Percentiles rank a stretch among this genome's conserved stretches.
Conservation (phyloP, 1,140 invertebrate genomes). For the Hylaeus anthracinus region DNA sequence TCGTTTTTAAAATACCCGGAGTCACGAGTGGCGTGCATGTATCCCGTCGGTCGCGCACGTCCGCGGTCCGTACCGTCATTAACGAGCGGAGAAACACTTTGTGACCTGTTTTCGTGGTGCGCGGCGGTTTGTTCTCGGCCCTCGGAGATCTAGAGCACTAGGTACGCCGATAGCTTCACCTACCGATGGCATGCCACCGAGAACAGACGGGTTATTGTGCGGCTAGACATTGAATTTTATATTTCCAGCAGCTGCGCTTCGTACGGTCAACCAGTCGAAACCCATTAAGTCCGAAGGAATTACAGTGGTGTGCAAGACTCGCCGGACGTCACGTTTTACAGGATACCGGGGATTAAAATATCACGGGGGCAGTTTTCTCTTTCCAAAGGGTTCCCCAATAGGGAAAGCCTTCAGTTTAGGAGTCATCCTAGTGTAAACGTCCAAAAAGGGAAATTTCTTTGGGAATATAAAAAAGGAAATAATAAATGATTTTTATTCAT, state of each 20-base stretch:
- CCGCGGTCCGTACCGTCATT: slow-evolving; percentile 37
- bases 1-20: slow-evolving; percentile 70
- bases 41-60: background rate
- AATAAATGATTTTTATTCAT: no score
- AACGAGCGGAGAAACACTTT: slow-evolving; percentile 47
- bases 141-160: slow-evolving; percentile 34
- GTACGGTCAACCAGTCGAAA: background rate
- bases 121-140: slow-evolving; percentile 9
- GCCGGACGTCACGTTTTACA: background rate
- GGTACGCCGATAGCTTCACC: slow-evolving; percentile 22
- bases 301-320: background rate
- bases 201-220: slow-evolving; percentile 18
- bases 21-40: slow-evolving; percentile 25
- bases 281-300: slow-evolving; percentile 14
- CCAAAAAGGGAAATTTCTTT: no score
- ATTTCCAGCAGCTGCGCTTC: slow-evolving; percentile 10
- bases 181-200: background rate
- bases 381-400: no score
- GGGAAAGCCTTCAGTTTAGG: no score
- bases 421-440: no score
- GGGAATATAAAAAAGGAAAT: no score
- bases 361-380: no score
- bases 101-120: slow-evolving; percentile 52
- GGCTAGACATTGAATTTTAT: slow-evolving; percentile 30
- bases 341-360: background rate